phyloP scores from a whole-genome alignment of 2,113 vertebrate species.

The Gymnocephalus cernua region DNA sequence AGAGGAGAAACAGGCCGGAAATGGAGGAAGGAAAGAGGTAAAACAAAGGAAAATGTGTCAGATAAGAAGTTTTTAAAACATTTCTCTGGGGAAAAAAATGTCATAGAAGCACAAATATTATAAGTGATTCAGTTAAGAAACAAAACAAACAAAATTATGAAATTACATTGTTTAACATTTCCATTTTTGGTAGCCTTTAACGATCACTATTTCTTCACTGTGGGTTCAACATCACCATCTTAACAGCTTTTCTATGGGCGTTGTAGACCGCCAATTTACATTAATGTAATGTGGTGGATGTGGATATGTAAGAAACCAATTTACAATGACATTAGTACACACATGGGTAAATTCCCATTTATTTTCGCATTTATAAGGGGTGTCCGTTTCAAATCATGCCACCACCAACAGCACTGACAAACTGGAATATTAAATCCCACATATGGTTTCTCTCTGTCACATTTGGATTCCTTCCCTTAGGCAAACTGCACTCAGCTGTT shows the following conservation, averaged over 20 bases:
- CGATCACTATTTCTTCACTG: too few relatives aligned
- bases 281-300: not conserved
- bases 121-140: not conserved
- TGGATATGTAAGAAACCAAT: not conserved
- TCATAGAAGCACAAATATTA: not conserved
- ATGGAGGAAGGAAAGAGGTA: not conserved
- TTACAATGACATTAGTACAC: not conserved
- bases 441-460: too few relatives aligned
- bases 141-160: not conserved
- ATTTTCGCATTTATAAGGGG: too few relatives aligned
- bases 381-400: too few relatives aligned
- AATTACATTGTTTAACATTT: too few relatives aligned
- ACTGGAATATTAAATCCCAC: too few relatives aligned
- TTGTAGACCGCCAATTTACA: not conserved
- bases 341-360: not conserved
- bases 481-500: too few relatives aligned
- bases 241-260: not conserved
- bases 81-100: not conserved
- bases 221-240: not conserved
- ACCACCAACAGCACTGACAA: too few relatives aligned
- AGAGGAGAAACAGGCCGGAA: slow-evolving; percentile 7
- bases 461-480: too few relatives aligned
- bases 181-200: too few relatives aligned
- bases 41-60: not conserved
- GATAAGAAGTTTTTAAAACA: not conserved